phyloP scores from a whole-genome alignment of 2,888 invertebrate species.

The Volucella inflata region DNA sequence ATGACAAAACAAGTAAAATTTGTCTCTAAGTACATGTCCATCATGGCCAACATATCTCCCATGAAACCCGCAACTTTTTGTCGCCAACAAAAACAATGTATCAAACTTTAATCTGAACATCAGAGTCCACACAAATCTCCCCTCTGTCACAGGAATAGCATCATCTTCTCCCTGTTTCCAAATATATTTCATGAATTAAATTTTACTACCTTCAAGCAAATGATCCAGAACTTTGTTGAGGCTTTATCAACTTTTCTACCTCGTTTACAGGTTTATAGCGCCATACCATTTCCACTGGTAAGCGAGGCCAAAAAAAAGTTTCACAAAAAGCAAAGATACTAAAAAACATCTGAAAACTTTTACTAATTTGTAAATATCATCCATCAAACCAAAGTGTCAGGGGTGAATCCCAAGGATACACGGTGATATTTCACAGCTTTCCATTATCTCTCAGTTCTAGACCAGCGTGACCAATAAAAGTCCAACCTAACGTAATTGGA shows the following conservation, averaged over 20 bases:
- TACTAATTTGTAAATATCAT: neutral
- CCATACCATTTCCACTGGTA: neutral
- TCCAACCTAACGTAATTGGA: slow-evolving; percentile 6
- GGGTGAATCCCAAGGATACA: neutral
- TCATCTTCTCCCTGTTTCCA: neutral
- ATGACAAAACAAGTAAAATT: too few species aligned
- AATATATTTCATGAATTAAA: neutral
- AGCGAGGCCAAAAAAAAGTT: slow-evolving; percentile 5
- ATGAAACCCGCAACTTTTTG: too few species aligned
- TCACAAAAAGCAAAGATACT: neutral
- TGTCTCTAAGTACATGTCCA: too few species aligned
- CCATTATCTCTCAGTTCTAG: neutral
- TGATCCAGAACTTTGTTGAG: neutral
- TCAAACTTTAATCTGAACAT: too few species aligned
- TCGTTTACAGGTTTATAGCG: neutral
- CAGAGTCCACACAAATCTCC: neutral
- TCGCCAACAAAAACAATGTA: too few species aligned
- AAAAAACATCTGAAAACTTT: neutral
- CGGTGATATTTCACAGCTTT: neutral
- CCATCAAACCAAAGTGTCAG: neutral
- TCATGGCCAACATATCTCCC: too few species aligned
- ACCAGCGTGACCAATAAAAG: neutral
- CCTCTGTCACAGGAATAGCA: neutral
- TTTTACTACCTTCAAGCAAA: slow-evolving; percentile 11
- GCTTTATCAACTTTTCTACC: neutral